Base-by-base conservation (phyloP, 2,888 invertebrate genomes). In the Drosophila peninsularis region DNA sequence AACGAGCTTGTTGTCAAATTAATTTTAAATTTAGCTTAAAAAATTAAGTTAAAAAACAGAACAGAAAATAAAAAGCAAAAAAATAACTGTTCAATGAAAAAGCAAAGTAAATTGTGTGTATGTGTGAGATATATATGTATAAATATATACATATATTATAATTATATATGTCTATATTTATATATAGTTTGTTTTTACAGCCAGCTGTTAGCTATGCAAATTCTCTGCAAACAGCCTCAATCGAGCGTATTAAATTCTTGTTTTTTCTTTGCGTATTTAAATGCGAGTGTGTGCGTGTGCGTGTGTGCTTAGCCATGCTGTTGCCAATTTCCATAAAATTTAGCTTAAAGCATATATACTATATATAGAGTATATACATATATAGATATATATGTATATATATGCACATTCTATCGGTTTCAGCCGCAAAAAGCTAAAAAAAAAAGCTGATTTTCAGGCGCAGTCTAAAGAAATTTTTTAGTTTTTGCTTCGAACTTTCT, bases 1-100 rank as follows among this genome's bases (percentile, higher is more conserved):
- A 85, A 90, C 89, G 85, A 85, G 85, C 85, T 85, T 85, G 90
- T 85, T 90, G 90, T 85, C 88, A 78, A 84, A 90, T 84, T 78
- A 81, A 70, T 78, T 80, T 86, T 68, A 70, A 61, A 69, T 52
- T 80, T 83, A 80, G 87, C 75, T 75, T 73, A 63, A 30, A 30
- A 42, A 56, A 62, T 13, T 27, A 53, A 32, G 19, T 30, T 19
- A 14, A 55, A 37, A 19, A 24, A 5, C 1, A 21, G 17, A 19
- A 30, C 10, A 45, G 50, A 21, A 24, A 45, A 66, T 7, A 3
- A 21, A 58, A 37, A 47, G 11, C 10, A 24, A 39, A 47, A 36
- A 24, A 39, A 47, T 30, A 68, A 45, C 47, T 68, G 54, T 69
- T 69, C 47, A 70, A 37, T 68, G 68, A 17, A 32, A 54, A 30